phyloP scores from a whole-genome alignment of 2,113 vertebrate species.

The Rutilus rutilus region DNA sequence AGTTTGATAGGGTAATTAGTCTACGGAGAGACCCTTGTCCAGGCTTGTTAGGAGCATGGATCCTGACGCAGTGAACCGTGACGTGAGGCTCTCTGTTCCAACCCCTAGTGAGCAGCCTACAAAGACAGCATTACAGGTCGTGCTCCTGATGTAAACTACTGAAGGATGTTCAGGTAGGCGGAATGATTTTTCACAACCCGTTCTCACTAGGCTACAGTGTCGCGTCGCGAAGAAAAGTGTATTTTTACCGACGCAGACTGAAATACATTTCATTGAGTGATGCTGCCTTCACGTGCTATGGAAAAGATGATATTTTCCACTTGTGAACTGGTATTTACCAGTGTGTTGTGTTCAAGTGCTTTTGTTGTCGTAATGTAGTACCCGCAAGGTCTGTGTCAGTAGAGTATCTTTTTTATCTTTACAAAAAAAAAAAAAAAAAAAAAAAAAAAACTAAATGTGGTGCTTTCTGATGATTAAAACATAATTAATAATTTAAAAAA shows the following conservation, averaged over 20 bases:
- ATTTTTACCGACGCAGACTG: background rate
- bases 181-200: background rate
- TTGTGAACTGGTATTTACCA: too few species aligned
- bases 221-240: background rate
- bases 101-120: background rate
- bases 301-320: too few species aligned
- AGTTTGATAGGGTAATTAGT: slow-evolving; percentile 6
- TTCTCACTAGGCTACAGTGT: background rate
- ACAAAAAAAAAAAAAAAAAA: too few species aligned
- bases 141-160: background rate
- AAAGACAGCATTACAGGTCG: background rate
- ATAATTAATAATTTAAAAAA: too few species aligned
- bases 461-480: too few species aligned
- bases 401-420: too few species aligned
- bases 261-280: too few species aligned
- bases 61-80: background rate
- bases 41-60: background rate
- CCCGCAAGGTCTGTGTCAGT: too few species aligned
- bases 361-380: too few species aligned
- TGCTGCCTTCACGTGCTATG: too few species aligned
- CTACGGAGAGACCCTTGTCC: background rate
- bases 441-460: too few species aligned
- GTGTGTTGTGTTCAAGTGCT: too few species aligned
- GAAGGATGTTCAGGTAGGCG: background rate
- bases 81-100: background rate